phyloP scores from a whole-genome alignment of 2,113 vertebrate species.

The Halcyon senegalensis region DNA sequence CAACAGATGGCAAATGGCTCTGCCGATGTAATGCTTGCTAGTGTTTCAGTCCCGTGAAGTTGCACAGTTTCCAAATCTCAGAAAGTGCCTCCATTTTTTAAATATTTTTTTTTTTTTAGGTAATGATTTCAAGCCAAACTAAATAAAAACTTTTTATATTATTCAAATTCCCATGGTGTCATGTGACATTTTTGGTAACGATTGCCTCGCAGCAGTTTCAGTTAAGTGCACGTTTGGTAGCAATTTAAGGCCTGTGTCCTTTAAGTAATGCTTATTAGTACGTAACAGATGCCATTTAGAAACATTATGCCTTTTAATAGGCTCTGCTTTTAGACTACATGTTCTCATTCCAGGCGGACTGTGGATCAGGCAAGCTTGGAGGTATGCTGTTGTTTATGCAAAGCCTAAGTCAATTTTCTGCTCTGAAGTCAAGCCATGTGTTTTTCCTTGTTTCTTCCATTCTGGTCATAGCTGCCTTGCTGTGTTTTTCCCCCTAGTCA shows the following conservation, averaged over 20 bases:
- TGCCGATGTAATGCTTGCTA: slow-evolving; percentile 28
- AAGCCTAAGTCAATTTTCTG: slow-evolving; percentile 68
- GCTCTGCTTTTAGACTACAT: slow-evolving; percentile 6
- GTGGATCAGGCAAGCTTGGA: slow-evolving; percentile 23
- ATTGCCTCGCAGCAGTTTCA: slow-evolving; percentile 16
- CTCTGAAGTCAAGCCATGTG: slow-evolving; percentile 48
- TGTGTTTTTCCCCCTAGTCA: slow-evolving; percentile 12
- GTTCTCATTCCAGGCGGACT: slow-evolving; percentile 40
- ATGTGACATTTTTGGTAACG: neutral
- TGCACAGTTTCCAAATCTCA: slow-evolving; percentile 39
- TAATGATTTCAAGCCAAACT: slow-evolving; percentile 1
- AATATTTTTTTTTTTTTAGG: neutral
- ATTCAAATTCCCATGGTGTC: slow-evolving; percentile 39
- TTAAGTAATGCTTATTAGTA: slow-evolving; percentile 55
- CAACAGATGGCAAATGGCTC: slow-evolving; percentile 52
- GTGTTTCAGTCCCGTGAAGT: slow-evolving; percentile 39
- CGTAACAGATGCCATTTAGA: slow-evolving; percentile 51
- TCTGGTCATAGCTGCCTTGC: slow-evolving; percentile 42
- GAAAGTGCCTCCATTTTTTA: neutral
- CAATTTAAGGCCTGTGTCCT: slow-evolving; percentile 62
- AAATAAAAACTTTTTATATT: slow-evolving; percentile 45
- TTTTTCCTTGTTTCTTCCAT: slow-evolving; percentile 13
- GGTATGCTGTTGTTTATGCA: slow-evolving; percentile 35
- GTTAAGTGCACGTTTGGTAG: slow-evolving; percentile 47
- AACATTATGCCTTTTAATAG: slow-evolving; percentile 55